Base-by-base conservation (phyloP, 2,888 invertebrate genomes). In the Arctia plantaginis region DNA sequence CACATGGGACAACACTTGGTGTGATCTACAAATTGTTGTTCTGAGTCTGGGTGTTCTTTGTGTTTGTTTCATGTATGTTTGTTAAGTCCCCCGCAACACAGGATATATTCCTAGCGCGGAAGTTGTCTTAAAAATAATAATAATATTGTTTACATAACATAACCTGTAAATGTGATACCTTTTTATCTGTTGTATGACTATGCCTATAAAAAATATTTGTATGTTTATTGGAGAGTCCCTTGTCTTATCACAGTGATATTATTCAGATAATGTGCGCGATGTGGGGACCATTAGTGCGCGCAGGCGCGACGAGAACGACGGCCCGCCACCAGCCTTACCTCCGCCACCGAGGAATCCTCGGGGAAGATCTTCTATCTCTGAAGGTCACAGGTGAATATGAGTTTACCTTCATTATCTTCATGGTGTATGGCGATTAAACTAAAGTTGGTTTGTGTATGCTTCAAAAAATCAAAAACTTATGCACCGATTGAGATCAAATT, bases 261-360 rank as follows among this genome's bases (percentile, higher is more conserved):
- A 72, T 71, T 55, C 81, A 93, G 95, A 95, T 94, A 95, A 93
- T 92, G 92, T 85, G 0, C 90, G 89, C 76, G 93, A 92, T 68
- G 86, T 87, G 75, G 88, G 89, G 55, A 87, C 85, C 74, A 89
- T 85, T 85, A 94, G 93, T 93, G 85, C 86, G 51, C 93, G 93
- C 3, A 89, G 93, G 71, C 90, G 93, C 71, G 93, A 94, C 80
- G 94, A 94, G 69, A 82, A 77, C 55, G 94, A 94, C 85, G 94
- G 91, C 67, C 93, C 94, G 33, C 94, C 93, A 59, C 95, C 95
- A 12, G 93, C 94, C 65, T 85, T 95, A 69, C 95, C 95, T 23
- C 95, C 95, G 64, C 95, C 95, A 41, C 95, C 95, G 4, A 87
- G 95, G 71, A 93, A 93, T 1, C 90, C 93, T 41, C 90, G 95